These are phyloP conservation scores for Aphelenchoides fujianensis DNA, from an alignment of 1,140 invertebrate genomes.

Conservation along the genomic window DNA sequence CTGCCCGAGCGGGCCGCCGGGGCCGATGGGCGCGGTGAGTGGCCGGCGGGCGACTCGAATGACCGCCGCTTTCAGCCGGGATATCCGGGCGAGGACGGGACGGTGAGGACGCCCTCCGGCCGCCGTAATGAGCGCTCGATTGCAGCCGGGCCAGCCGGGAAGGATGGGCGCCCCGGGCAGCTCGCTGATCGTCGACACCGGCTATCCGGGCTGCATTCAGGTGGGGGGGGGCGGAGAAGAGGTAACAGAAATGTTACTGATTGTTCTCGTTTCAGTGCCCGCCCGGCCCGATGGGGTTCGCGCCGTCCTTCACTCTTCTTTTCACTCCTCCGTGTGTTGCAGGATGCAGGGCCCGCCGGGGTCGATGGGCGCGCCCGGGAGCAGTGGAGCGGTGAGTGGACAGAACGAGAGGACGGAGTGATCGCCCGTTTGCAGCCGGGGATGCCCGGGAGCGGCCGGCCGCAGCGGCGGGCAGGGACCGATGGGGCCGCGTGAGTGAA, in stretches of 20 bases:
- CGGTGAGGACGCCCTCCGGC: not conserved
- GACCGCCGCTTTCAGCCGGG: not conserved
- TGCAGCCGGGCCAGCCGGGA: not conserved
- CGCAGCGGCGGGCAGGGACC: not conserved
- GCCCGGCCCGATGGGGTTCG: not conserved
- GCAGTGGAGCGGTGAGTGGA: too few species aligned
- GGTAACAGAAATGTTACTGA: too few species aligned
- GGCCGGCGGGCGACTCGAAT: not conserved
- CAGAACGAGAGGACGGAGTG: too few species aligned
- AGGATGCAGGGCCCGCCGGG: not conserved
- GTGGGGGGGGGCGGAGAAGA: too few species aligned
- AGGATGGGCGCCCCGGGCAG: not conserved
- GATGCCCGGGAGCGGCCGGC: too few species aligned
- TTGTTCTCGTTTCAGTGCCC: not conserved
- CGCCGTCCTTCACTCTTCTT: too few species aligned
- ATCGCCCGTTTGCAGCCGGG: too few species aligned
- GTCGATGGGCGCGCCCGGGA: too few species aligned
- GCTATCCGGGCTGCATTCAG: too few species aligned
- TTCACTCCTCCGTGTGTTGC: not conserved
- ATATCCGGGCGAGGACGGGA: not conserved
- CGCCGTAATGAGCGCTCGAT: not conserved
- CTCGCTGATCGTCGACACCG: not conserved
- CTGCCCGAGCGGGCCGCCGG: conserved; percentile 1
- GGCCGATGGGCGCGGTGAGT: not conserved
- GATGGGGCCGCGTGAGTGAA: not conserved